Evolutionary conservation across 2,797 vertebrate genomes (phyloP), one percentile per base, ranked within the genome.

Genomic region (Aplochiton taeniatus): DNA sequence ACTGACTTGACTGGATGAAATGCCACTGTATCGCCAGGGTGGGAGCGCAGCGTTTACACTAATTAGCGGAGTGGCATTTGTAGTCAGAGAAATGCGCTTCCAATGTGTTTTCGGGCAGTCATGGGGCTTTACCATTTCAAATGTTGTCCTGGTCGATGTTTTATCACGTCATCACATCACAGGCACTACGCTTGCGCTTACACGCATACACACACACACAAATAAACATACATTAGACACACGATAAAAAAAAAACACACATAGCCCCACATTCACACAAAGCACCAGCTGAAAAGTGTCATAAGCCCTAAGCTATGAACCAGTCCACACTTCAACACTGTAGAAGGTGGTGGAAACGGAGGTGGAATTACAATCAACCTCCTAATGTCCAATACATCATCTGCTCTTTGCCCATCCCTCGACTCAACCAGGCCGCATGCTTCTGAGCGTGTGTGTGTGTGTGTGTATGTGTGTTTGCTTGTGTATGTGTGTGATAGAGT

Each of bases 11-110:
- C 55, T 60, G 31, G 31, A 31, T 31, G 76, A 77, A 70, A 65
- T 74, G 79, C 67, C 79, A 69, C 45, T 65, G 73, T 52, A 69
- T 80, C 73, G 73, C 80, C 72, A 51, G 66, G 58, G 70, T 31
- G 31, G 62, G 80, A 77, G 67, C 18, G 0, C 20, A 9, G 57
- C 61, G 49, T 74, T 8, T 81, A 52, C 50, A 52, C 18, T 9
- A 86, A 88, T 82, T 83, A 80, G 74, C 51, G 47, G 56, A 61
- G 63, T 88, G 86, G 84, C 82, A 86, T 89, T 89, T 87, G 52
- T 75, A 72, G 83, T 85, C 74, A 74, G 78, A 72, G 76, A 44
- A 46, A 52, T 11, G 68, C 31, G 31, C 31, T 72, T 64, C 69
- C 76, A 56, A 80, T 81, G 16, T 82, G 78, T 75, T 57, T 77